Conservation (phyloP, 2,888 invertebrate genomes). For the Xanthorhoe spadicearia region DNA sequence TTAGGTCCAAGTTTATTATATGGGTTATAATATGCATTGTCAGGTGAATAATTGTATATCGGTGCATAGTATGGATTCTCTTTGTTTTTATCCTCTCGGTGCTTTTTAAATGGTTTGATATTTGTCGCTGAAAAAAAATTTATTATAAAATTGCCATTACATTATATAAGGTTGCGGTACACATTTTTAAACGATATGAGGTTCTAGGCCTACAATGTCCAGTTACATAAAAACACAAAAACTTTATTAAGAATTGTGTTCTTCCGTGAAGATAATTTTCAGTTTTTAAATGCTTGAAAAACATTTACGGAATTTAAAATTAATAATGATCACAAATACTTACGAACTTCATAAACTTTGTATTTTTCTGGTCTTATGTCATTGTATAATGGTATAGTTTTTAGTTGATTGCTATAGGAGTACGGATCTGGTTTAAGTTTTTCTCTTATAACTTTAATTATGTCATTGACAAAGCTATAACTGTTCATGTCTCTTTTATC, state of each 20-base stretch:
- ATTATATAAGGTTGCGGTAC: no score
- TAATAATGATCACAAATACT: conserved; percentile 44
- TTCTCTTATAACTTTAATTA: conserved; percentile 17
- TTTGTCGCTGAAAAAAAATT: neutral
- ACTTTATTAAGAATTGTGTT: no score
- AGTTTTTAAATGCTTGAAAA: no score
- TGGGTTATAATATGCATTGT: conserved; percentile 62
- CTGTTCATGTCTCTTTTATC: conserved; percentile 7
- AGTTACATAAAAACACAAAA: no score
- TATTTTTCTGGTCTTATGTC: conserved; percentile 44
- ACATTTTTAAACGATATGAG: no score
- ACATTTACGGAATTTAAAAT: no score
- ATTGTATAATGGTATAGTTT: conserved; percentile 5
- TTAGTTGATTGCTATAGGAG: conserved; percentile 12
- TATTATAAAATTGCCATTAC: no score
- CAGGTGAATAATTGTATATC: conserved; percentile 53
- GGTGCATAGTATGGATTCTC: conserved; percentile 58
- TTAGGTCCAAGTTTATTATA: conserved; percentile 60
- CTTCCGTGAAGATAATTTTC: no score
- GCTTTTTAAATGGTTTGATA: conserved; percentile 2
- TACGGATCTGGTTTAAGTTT: neutral
- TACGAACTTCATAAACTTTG: conserved; percentile 66
- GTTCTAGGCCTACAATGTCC: no score
- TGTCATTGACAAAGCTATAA: conserved; percentile 21
- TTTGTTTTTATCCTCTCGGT: conserved; percentile 10